Conservation (phyloP, 2,113 vertebrate genomes). For the Rhodinocichla rosea region DNA sequence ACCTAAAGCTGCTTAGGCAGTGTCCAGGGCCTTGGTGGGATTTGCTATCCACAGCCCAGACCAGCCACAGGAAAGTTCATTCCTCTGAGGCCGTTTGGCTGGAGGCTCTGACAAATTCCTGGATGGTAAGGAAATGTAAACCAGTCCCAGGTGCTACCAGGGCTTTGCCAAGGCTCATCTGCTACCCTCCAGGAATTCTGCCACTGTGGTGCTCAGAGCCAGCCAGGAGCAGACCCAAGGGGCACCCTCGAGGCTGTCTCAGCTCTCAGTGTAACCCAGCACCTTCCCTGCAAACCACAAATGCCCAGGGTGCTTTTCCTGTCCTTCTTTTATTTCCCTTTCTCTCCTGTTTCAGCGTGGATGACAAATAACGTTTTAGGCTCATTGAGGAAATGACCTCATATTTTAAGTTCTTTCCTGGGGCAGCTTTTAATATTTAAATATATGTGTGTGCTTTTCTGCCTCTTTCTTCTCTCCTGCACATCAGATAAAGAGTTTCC, state of each 20-base stretch:
- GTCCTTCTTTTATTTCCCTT: not conserved
- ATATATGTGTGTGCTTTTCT: not conserved
- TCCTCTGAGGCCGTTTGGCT: not conserved
- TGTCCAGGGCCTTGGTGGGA: not conserved
- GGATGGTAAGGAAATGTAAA: not conserved
- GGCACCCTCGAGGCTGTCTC: not conserved
- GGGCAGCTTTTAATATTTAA: constrained; percentile 37
- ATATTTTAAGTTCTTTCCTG: constrained; percentile 52
- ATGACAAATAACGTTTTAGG: constrained; percentile 52
- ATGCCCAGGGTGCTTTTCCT: not conserved
- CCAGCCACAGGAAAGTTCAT: not conserved
- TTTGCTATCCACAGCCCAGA: not conserved
- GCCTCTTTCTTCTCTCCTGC: not conserved
- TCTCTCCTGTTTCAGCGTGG: not conserved
- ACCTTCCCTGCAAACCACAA: not conserved
- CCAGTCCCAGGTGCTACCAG: not conserved
- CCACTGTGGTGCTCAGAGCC: not conserved
- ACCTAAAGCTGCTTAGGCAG: not conserved
- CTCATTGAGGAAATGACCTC: constrained; percentile 60
- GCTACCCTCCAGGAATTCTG: not conserved
- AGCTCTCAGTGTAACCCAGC: not conserved
- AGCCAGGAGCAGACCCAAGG: not conserved
- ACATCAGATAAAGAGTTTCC: constrained; percentile 13
- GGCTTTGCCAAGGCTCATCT: not conserved
- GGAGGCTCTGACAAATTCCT: not conserved